Conservation (phyloP, 2,113 vertebrate genomes). For the Sitta europaea region DNA sequence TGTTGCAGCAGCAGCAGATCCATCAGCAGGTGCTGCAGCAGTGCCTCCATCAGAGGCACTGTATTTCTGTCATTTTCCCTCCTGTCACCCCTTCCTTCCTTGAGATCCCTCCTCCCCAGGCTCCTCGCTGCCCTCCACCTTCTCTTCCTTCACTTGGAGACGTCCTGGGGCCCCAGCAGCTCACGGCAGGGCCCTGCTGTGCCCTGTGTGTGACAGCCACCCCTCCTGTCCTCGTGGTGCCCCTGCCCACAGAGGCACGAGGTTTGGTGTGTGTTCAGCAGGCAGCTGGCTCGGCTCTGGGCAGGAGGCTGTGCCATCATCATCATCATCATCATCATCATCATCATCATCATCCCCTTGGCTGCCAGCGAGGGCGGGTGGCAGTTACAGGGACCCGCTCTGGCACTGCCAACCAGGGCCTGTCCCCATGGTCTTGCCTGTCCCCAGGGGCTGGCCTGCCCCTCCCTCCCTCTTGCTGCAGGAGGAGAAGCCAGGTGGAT, state of each 20-base stretch:
- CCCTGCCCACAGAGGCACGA: fast-evolving
- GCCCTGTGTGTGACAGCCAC: fast-evolving
- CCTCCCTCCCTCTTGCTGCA: not conserved
- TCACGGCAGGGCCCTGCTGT: fast-evolving
- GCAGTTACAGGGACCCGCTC: fast-evolving
- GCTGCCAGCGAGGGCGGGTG: fast-evolving
- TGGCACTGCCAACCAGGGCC: not conserved
- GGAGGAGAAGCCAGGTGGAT: not conserved
- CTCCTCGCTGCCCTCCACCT: not conserved
- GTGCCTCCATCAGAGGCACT: not conserved
- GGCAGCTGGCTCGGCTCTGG: not conserved
- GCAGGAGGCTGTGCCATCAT: not conserved
- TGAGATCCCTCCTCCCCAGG: not conserved
- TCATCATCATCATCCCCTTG: not conserved
- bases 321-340: not conserved
- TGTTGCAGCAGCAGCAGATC: not conserved
- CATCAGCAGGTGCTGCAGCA: not conserved
- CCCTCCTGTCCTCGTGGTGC: fast-evolving
- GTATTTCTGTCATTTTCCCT: not conserved
- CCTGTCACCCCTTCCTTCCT: not conserved
- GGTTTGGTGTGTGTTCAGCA: not conserved
- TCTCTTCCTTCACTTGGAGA: fast-evolving
- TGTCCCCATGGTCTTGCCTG: not conserved
- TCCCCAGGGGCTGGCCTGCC: not conserved
- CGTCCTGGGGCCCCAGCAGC: fast-evolving